Base-by-base conservation (phyloP, 2,888 invertebrate species). In the Physocephala rufipes region DNA sequence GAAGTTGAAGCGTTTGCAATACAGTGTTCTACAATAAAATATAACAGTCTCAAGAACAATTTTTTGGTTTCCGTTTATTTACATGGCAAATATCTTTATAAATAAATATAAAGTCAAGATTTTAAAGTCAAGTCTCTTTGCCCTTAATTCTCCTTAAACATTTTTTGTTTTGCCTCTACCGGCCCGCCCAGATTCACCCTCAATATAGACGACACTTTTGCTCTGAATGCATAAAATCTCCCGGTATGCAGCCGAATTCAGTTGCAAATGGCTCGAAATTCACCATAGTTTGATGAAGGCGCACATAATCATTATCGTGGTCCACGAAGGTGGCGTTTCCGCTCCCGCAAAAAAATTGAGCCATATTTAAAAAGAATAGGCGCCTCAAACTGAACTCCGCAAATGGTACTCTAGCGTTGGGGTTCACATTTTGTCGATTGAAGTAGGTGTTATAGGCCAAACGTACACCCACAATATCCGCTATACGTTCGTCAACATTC, bases 271-370 rank as follows among this genome's bases (percentile, higher is more conserved):
- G 76, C 1, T 73, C 62, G 12, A 81, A 83, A 55, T 84, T 79
- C 21, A 70, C 73, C 2, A 81, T 21, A 1, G 80, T 71, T 55
- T 80, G 79, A 67, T 72, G 74, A 2, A 85, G 67, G 4, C 84
- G 82, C 36, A 79, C 24, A 3, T 81, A 74, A 36, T 84, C 83
- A 1, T 76, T 1, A 65, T 84, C 84, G 68, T 84, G 85, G 9
- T 76, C 78, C 13, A 53, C 0, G 49, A 80, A 80, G 0, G 47
- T 62, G 0, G 24, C 3, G 1, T 28, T 4, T 1, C 59, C 49
- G 43, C 76, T 73, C 1, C 82, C 81, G 53, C 84, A 84, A 58
- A 85, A 84, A 64, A 84, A 82, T 26, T 85, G 84, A 0, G 83
- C 83, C 19, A 79, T 16, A 53, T 77, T 82, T 0, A 83, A 75